Evolutionary conservation across 2,797 vertebrate species (phyloP), one percentile per base, ranked within the genome.

Genomic region (Sciurus vulgaris): DNA sequence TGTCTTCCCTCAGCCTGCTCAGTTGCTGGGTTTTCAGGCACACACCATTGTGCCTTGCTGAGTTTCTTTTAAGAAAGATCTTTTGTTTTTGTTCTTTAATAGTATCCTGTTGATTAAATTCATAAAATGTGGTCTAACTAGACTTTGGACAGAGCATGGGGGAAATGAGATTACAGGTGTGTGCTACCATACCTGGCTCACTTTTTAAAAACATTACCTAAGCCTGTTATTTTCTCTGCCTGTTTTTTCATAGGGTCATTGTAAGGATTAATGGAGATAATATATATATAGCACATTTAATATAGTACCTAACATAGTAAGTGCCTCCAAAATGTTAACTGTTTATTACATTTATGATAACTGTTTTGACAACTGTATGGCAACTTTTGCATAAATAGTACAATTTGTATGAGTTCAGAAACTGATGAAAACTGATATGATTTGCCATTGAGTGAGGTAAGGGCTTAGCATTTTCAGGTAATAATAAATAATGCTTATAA

Each of bases 391-490:
- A 14, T 88, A 81, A 89, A 93, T 95, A 67, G 11, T 86, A 51
- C 17, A 86, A 33, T 81, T 81, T 92, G 20, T 81, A 33, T 38
- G 82, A 76, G 51, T 96, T 82, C 20, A 88, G 54, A 95, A 85
- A 84, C 59, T 74, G 24, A 35, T 77, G 5, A 47, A 95, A 85
- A 84, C 51, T 76, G 26, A 44, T 77, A 4, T 51, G 35, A 65
- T 79, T 94, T 95, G 72, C 59, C 61, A 51, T 83, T 96, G 77
- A 78, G 65, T 93, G 93, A 83, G 28, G 47, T 90, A 90, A 95
- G 59, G 38, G 24, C 30, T 90, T 72, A 89, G 7, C 24, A 49
- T 91, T 93, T 89, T 89, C 88, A 96, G 59, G 81, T 86, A 92
- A 54, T 85, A 79, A n/a, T 63, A 44, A 49, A 28, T 81, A 63